Base-by-base conservation (phyloP, 1,140 invertebrate species). In the Halyomorpha halys region DNA sequence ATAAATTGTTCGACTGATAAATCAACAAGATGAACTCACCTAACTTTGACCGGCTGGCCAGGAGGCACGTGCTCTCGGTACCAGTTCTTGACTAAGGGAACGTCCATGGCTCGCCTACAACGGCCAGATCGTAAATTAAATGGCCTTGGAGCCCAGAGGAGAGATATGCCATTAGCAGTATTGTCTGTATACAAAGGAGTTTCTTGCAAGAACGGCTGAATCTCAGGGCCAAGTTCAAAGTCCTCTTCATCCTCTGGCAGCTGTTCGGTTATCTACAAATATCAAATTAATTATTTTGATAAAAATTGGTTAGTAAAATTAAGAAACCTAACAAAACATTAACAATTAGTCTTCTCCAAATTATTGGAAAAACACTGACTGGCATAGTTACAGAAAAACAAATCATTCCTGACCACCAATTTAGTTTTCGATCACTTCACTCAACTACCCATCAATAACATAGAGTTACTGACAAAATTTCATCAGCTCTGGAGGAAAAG, bases 101-200 rank as follows among this genome's bases (percentile, higher is more conserved):
- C 86, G 76, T 99, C 97, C 63, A 99, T 89, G 6, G 96, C 95
- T 71, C 97, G 80, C 62, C 96, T 77, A 21, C 83, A 85, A 59
- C 89, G 82, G 56, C 87, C 87, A 81, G 66, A 65, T 67, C 70
- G 64, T 71, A 97, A 85, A 74, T 97, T 97, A 72, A 98, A 99
- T 4, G 97, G 97, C 65, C 97, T 80, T 0, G 97, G 96, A 25
- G 97, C 96, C 96, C 96, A 99, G 5, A 99, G 73, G n/a, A 99
- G 76, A 13, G 96, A 87, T 72, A 99, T 98, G 11, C 97, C 97
- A 81, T 99, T 98, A 0, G 97, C 96, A 16, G 97, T 99, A 72
- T 99, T 97, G 73, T 99, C 96, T 0, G 94, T 95, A 72, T 98
- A 99, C 13, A 99, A 78, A 5, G 96, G 94, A 59, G 89, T 93